These are phyloP conservation scores for Hemithea aestivaria DNA, from an alignment of 2,888 invertebrate species.

Conservation along the genomic window DNA sequence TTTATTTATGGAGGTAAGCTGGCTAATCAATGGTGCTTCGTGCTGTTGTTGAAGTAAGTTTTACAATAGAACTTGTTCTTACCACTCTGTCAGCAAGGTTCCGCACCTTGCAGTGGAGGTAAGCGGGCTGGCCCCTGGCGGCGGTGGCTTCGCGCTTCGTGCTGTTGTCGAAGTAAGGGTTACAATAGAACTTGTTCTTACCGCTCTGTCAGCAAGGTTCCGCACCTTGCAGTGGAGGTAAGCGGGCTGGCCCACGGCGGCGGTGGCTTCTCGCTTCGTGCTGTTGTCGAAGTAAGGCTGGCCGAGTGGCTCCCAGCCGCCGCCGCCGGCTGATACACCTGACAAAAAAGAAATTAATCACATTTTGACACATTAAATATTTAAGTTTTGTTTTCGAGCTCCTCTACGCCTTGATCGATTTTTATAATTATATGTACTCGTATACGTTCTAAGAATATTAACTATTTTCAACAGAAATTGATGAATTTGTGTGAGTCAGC, in stretches of 20 bases:
- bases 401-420: no score
- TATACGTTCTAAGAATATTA: no score
- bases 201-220: constrained; percentile 93
- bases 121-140: no score
- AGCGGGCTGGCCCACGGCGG: constrained; percentile 92
- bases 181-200: constrained; percentile 67
- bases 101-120: constrained; percentile 90
- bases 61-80: constrained; percentile 53
- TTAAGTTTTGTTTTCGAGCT: no score
- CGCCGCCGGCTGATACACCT: constrained; percentile 76
- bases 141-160: constrained; percentile 48
- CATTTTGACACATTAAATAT: no score
- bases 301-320: constrained; percentile 85
- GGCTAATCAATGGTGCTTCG: no score
- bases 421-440: no score
- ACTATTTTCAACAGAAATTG: no score
- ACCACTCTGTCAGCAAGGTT: constrained; percentile 94
- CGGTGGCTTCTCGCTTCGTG: constrained; percentile 89
- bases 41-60: no score
- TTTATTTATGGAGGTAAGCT: no score
- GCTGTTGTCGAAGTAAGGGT: no score
- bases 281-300: constrained; percentile 94
- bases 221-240: constrained; percentile 91
- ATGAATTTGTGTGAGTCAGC: no score
- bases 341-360: constrained; percentile 15